Base-by-base conservation (phyloP, 2,797 vertebrate species). In the Cynopterus sphinx region DNA sequence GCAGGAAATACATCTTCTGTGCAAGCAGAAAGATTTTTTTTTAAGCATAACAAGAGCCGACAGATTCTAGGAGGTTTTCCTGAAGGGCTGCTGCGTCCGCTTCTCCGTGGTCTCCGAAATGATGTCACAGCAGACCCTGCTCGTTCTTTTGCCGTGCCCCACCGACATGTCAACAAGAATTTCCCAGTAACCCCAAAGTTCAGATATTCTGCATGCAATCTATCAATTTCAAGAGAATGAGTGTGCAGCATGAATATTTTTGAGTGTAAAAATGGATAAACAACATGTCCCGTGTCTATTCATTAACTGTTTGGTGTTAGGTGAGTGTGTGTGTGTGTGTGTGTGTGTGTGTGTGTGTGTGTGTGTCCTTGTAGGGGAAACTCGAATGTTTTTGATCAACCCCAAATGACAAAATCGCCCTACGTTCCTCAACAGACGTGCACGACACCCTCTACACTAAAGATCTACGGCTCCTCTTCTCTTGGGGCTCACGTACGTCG, bases 251-350 rank as follows among this genome's bases (percentile, higher is more conserved):
- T 24, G 55, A 90, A 84, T 39, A 9, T 28, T 70, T 88, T 77
- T 81, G n/a, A 73, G 22, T 17, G 4, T 6, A 71, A 94, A 91
- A 82, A 53, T 41, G 26, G 39, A 1, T 74, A 86, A 36, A 16
- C 73, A 89, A 82, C 88, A 91, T 31, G n/a, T 77, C 63, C 94
- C 67, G 13, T 71, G 36, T 84, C 94, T 93, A 55, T 68, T 61
- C 13, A 70, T 61, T 73, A 73, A 70, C 26, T 85, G 59, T 67
- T 91, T 43, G 51, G 3, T 84, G 21, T 78, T 55, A 53, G 21
- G 33, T 26, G 2, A 81, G 1, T 55, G 41, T 5, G 41, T 43
- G 41, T 16, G 49, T 49, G 19, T 86, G 21, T 53, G 28, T 26
- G 3, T 86, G 1, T 55, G n/a, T n/a, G n/a, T n/a, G n/a, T n/a